Evolutionary conservation across 2,797 vertebrate genomes (phyloP).

Genomic region (Scolopax bukidnonensis): DNA sequence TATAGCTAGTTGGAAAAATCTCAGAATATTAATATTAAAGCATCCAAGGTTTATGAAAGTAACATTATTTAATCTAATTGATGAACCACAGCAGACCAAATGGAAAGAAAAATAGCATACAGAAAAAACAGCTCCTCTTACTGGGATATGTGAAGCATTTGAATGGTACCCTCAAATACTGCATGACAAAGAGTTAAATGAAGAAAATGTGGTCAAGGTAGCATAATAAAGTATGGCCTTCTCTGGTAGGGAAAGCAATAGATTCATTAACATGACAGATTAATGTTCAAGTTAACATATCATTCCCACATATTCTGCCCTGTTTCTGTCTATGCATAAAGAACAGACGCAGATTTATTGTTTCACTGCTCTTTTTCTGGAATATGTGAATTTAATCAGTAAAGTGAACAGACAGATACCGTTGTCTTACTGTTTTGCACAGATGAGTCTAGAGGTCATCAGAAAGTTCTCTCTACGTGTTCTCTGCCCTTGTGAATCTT

Average conservation of each 20-base stretch:
- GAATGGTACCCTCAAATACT: background rate
- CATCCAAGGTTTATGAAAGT: background rate
- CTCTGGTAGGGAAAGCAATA: background rate
- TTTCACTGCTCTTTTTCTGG: background rate
- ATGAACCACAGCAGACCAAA: background rate
- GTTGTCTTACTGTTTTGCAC: background rate
- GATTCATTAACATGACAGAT: slow-evolving; percentile 5
- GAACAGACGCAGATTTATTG: slow-evolving; percentile 9
- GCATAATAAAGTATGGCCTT: background rate
- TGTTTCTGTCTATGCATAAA: slow-evolving; percentile 27
- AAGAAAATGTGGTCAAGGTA: background rate
- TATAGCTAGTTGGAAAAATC: background rate
- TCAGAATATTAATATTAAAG: background rate
- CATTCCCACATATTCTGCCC: slow-evolving; percentile 12
- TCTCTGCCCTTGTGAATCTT: background rate
- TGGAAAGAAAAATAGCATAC: background rate
- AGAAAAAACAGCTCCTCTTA: background rate
- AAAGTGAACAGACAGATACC: background rate
- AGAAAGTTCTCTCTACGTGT: background rate
- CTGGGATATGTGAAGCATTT: background rate
- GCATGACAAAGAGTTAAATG: background rate
- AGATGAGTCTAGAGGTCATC: background rate
- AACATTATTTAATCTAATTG: background rate
- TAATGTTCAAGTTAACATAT: slow-evolving; percentile 32
- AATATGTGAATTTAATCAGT: background rate